Evolutionary conservation across 2,113 vertebrate genomes (phyloP).

Genomic region (Erythrolamprus reginae): DNA sequence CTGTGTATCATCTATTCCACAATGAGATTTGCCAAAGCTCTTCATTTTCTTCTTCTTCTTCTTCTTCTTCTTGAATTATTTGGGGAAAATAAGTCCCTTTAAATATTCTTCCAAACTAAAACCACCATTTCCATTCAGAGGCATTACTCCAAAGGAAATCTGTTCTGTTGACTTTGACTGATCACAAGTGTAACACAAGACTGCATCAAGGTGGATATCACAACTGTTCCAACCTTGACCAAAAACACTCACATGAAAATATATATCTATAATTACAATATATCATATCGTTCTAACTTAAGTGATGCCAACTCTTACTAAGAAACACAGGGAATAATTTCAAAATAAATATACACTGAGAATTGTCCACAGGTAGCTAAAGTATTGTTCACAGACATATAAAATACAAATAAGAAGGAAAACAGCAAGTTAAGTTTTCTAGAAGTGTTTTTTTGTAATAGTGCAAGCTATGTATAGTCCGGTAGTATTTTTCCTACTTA

Average conservation of each 20-base stretch:
- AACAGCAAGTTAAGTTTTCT: neutral
- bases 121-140: conserved; percentile 61
- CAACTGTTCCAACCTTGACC: conserved; percentile 3
- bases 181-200: conserved; percentile 43
- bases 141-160: conserved; percentile 48
- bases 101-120: conserved; percentile 48
- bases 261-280: conserved; percentile 11
- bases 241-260: conserved; percentile 10
- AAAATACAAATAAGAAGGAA: conserved; percentile 35
- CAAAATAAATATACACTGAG: conserved; percentile 13
- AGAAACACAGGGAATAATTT: neutral
- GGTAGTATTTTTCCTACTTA: conserved; percentile 5
- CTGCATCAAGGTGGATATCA: conserved; percentile 41
- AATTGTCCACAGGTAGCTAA: conserved; percentile 28
- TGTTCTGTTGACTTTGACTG: conserved; percentile 51
- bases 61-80: conserved; percentile 46
- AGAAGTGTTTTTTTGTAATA: neutral
- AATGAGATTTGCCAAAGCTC: conserved; percentile 47
- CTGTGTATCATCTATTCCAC: conserved; percentile 23
- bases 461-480: neutral
- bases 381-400: neutral
- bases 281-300: conserved; percentile 19
- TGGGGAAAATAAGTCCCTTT: conserved; percentile 46
- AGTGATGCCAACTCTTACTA: neutral
- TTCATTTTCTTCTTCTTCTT: conserved; percentile 29